Percentiles rank a stretch among this genome's conserved stretches.
Evolutionary conservation across 1,140 invertebrate genomes (phyloP).

Genomic region (Agrilus planipennis): DNA sequence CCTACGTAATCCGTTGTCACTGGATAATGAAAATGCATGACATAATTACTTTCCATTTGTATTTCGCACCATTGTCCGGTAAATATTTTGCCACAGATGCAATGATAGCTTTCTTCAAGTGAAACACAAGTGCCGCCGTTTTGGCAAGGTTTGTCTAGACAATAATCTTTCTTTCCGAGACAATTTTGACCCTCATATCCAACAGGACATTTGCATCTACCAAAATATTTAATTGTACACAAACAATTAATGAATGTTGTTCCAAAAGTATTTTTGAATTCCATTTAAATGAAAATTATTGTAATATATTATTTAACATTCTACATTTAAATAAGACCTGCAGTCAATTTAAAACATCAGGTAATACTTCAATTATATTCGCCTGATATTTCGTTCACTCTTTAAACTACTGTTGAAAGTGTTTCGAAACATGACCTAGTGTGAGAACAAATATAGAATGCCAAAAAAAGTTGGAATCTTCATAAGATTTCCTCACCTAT

Average conservation of each 20-base stretch:
- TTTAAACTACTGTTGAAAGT: too few species aligned
- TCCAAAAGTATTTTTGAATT: too few species aligned
- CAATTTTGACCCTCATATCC: constrained; percentile 40
- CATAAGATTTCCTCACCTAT: constrained; percentile 22
- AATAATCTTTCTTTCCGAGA: constrained; percentile 40
- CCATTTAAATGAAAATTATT: too few species aligned
- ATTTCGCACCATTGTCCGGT: constrained; percentile 35
- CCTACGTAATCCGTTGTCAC: constrained; percentile 42
- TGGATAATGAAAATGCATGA: constrained; percentile 41
- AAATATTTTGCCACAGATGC: constrained; percentile 32
- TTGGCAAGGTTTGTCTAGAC: constrained; percentile 37
- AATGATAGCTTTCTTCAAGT: constrained; percentile 26
- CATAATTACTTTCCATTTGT: constrained; percentile 37
- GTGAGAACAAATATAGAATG: too few species aligned
- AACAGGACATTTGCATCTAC: constrained; percentile 39
- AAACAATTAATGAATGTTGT: too few species aligned
- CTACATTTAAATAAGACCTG: too few species aligned
- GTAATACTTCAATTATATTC: too few species aligned
- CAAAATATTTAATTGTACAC: too few species aligned
- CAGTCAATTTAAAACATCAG: too few species aligned
- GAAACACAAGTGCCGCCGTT: constrained; percentile 42
- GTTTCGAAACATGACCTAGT: too few species aligned
- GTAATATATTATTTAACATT: too few species aligned
- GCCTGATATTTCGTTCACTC: too few species aligned
- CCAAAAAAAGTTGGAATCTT: not conserved